These are phyloP conservation scores for Eupithecia subumbrata DNA, from an alignment of 2,888 invertebrate species.

Conservation along the genomic window DNA sequence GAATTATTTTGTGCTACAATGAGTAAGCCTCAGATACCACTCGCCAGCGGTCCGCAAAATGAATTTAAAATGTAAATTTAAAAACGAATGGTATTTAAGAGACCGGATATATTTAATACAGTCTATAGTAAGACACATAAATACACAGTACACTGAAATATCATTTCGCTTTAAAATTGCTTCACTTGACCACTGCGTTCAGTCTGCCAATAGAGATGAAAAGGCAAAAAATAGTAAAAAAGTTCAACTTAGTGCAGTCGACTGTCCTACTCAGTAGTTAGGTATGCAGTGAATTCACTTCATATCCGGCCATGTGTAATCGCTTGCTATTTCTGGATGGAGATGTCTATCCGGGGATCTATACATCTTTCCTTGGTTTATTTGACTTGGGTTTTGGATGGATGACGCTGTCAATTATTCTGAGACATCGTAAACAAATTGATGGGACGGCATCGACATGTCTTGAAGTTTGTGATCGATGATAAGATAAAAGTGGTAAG, in stretches of 20 bases:
- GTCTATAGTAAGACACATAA: neutral
- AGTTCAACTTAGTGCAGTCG: neutral
- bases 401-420: constrained; percentile 24
- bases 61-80: neutral
- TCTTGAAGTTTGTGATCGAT: constrained; percentile 40
- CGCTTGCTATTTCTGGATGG: constrained; percentile 35
- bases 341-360: constrained; percentile 27
- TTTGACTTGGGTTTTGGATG: constrained; percentile 26
- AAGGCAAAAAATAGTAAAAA: neutral
- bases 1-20: neutral
- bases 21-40: neutral
- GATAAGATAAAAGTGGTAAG: constrained; percentile 11
- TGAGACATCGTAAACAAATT: constrained; percentile 22
- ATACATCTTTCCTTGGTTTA: constrained; percentile 20
- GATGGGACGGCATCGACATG: constrained; percentile 14
- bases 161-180: neutral
- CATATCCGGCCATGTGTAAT: constrained; percentile 40
- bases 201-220: neutral
- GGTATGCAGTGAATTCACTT: constrained; percentile 32
- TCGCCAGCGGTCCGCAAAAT: neutral
- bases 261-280: constrained; percentile 2
- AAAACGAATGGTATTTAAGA: neutral
- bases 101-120: neutral
- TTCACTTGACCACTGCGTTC: neutral
- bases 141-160: neutral